Base-by-base conservation (phyloP, 2,797 vertebrate genomes). In the Stomatorhinus walkeri region DNA sequence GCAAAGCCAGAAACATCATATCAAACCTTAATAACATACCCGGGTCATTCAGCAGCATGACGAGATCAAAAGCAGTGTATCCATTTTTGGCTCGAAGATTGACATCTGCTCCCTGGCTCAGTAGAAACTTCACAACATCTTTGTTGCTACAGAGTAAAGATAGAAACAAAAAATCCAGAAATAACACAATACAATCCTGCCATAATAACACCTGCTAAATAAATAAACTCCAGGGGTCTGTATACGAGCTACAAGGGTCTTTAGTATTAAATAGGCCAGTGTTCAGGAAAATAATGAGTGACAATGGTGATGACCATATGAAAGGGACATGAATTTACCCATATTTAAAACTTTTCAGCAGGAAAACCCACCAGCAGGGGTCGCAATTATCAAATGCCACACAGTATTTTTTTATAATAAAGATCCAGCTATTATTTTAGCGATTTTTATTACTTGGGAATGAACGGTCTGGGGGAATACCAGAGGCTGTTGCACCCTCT, bases 21-120 rank as follows among this genome's bases (percentile, higher is more conserved):
- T 5, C 22, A 19, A 19, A 32, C 49, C 12, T 19, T 9, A 40
- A n/a, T 14, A 89, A 91, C 93, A 90, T 94, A 97, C 97, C 98
- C 90, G 98, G 98, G 90, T 99, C 98, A 16, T 97, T 99, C 88
- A 99, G 95, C 89, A 99, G 94, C 98, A 99, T 99, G 81, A 99
- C 97, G 32, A 99, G 92, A 93, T 99, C 98, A 94, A 99, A 99
- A 88, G 98, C 98, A 0, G 98, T 98, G 93, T 98, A 99, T 92
- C 98, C 98, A 1, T 99, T 99, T 95, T 97, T 99, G 9, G 98
- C 97, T 89, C 96, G 96, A 32, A 98, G 96, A 92, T 97, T 97
- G 85, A 99, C 97, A 0, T 99, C 97, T 1, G 98, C 97, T 48
- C 97, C 97, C 93, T 98, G 97, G 94, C 95, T 96, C 93, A 99